Evolutionary conservation across 2,888 invertebrate species (phyloP).

Genomic region (Teleogryllus oceanicus): DNA sequence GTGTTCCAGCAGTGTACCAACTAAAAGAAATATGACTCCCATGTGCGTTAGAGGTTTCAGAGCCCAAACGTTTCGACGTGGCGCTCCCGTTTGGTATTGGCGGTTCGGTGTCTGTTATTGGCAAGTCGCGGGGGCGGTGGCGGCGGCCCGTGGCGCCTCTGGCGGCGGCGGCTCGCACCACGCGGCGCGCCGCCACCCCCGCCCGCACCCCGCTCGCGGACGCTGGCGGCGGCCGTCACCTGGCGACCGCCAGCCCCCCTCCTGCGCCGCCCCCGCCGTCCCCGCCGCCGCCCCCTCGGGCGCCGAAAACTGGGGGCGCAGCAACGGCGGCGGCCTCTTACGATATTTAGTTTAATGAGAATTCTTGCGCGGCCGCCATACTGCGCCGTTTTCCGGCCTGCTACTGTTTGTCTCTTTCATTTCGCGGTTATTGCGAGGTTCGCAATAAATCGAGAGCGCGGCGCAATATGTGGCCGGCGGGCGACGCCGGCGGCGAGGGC

Average conservation of each 20-base stretch:
- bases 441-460: neutral
- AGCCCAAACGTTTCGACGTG: no score
- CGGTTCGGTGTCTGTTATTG: neutral
- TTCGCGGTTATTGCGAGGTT: neutral
- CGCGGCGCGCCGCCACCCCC: neutral
- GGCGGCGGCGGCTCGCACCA: neutral
- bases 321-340: neutral
- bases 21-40: no score
- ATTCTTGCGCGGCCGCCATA: neutral
- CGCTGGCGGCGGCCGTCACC: no score
- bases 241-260: neutral
- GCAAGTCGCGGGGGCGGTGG: neutral
- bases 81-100: no score
- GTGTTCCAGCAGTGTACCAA: no score
- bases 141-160: neutral
- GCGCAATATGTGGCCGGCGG: neutral
- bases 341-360: slow-evolving; percentile 10
- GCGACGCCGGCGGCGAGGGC: neutral
- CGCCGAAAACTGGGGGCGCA: neutral
- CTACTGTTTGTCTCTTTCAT: slow-evolving; percentile 6
- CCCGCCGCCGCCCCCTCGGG: neutral
- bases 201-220: neutral
- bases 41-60: no score
- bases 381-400: neutral
- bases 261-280: neutral